phyloP scores from a whole-genome alignment of 2,888 invertebrate genomes.

The Helicoverpa assulta region DNA sequence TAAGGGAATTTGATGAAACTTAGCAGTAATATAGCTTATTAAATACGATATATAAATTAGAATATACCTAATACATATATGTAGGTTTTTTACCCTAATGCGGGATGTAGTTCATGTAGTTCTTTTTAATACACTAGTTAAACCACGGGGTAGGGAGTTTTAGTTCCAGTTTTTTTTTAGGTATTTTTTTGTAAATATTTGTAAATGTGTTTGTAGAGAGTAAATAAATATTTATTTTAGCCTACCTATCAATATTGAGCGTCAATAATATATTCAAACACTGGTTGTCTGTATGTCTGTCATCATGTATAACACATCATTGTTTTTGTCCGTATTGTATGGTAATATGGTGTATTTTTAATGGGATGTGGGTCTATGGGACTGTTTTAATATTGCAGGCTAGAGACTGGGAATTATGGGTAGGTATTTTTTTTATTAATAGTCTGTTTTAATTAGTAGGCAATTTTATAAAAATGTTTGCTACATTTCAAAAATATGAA shows the following conservation, averaged over 20 bases:
- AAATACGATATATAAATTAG: too few relatives aligned
- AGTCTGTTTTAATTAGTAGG: not conserved
- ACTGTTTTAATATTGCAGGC: constrained; percentile 36
- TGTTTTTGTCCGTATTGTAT: constrained; percentile 58
- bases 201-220: too few relatives aligned
- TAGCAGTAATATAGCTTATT: too few relatives aligned
- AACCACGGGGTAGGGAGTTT: too few relatives aligned
- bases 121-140: too few relatives aligned
- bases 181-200: too few relatives aligned
- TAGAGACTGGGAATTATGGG: not conserved
- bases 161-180: too few relatives aligned
- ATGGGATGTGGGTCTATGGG: constrained; percentile 10
- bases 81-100: too few relatives aligned
- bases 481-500: too few relatives aligned
- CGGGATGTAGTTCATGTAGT: too few relatives aligned
- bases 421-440: not conserved
- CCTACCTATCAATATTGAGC: constrained; percentile 34
- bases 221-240: constrained; percentile 38
- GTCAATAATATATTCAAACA: constrained; percentile 57
- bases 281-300: constrained; percentile 43
- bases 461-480: not conserved
- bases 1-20: too few relatives aligned
- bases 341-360: constrained; percentile 49
- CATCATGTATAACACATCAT: constrained; percentile 38
- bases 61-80: too few relatives aligned